These are phyloP conservation scores for Acheta domesticus DNA, from an alignment of 2,888 invertebrate species.

Conservation along the genomic window DNA sequence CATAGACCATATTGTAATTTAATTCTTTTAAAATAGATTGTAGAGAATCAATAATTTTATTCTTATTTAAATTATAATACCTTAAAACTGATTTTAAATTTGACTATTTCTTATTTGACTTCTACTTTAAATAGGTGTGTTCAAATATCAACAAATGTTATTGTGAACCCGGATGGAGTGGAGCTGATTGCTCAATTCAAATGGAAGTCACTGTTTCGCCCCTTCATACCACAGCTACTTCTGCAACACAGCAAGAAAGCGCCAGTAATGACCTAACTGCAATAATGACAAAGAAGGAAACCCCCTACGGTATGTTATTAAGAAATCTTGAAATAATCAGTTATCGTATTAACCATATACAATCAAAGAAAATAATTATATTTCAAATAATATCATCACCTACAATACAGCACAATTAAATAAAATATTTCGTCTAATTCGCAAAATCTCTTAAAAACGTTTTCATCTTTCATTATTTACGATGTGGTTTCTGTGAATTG, in stretches of 20 bases:
- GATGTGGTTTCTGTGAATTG: no score
- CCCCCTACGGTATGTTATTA: constrained; percentile 80
- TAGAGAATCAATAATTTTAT: background rate
- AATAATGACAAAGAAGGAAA: constrained; percentile 83
- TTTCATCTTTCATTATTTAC: no score
- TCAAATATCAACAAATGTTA: constrained; percentile 90
- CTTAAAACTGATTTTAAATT: background rate
- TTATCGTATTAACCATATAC: no score
- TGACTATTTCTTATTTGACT: background rate
- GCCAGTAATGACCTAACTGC: constrained; percentile 54
- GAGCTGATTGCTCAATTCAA: constrained; percentile 79
- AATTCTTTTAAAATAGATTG: background rate
- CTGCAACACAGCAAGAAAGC: constrained; percentile 49
- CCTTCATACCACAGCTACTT: constrained; percentile 54
- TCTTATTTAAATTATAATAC: background rate
- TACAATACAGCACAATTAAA: no score
- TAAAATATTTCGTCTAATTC: no score
- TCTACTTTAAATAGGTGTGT: constrained; percentile 64
- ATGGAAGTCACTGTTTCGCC: constrained; percentile 54
- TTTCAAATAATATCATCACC: no score
- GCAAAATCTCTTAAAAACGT: no score
- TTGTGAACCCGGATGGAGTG: constrained; percentile 84
- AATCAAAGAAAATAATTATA: no score
- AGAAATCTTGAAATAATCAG: background rate
- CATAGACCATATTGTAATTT: no score